Conservation (phyloP, 2,888 invertebrate genomes). For the Tetanocera ferruginea region DNA sequence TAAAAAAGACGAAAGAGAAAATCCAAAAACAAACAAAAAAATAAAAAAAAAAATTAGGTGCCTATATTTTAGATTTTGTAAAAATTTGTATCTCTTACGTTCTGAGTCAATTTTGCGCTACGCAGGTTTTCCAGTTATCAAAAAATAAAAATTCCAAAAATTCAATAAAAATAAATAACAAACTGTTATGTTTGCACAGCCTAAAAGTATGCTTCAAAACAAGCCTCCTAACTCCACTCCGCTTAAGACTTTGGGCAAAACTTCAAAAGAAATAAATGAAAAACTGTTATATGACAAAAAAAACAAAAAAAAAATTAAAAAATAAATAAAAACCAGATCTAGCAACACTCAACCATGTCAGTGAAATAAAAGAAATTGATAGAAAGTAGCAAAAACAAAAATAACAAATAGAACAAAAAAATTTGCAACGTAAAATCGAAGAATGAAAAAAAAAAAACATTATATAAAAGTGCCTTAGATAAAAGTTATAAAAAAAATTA, state of each 20-base stretch:
- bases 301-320: background rate
- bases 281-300: background rate
- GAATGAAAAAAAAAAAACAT: conserved; percentile 40
- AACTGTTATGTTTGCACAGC: background rate
- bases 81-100: background rate
- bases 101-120: background rate
- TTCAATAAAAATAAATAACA: background rate
- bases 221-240: too few relatives aligned
- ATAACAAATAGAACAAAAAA: conserved; percentile 23
- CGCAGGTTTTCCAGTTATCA: background rate
- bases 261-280: too few relatives aligned
- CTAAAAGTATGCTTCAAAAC: too few relatives aligned
- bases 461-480: conserved; percentile 41
- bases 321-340: background rate
- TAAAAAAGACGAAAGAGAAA: conserved; percentile 23
- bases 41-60: conserved; percentile 32
- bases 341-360: conserved; percentile 10
- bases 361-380: conserved; percentile 4
- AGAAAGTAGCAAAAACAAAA: conserved; percentile 23
- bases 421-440: conserved; percentile 19
- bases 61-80: conserved; percentile 9
- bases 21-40: conserved; percentile 36
- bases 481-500: conserved; percentile 13
- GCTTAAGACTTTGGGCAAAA: too few relatives aligned
- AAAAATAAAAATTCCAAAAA: background rate